phyloP scores from a whole-genome alignment of 2,113 vertebrate species.

The Drymodes brunneopygia region DNA sequence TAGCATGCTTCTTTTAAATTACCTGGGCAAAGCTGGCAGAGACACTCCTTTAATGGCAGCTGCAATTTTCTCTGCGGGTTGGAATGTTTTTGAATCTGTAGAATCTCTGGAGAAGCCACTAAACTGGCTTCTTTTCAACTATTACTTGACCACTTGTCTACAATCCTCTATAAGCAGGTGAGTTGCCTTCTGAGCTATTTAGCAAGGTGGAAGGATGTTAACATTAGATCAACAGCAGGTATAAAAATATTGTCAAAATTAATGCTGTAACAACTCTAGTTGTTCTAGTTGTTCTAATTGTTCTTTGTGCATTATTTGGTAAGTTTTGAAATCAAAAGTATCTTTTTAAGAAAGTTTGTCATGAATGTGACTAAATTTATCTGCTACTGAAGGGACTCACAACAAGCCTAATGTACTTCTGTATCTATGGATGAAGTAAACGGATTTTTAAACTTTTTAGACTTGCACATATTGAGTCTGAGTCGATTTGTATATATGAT shows the following conservation, averaged over 20 bases:
- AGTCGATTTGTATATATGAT: neutral
- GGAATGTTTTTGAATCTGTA: slow-evolving; percentile 95
- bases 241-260: neutral
- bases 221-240: neutral
- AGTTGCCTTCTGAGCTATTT: slow-evolving; percentile 56
- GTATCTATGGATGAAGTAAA: neutral
- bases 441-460: neutral
- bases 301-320: neutral
- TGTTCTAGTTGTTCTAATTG: neutral
- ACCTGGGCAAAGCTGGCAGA: slow-evolving; percentile 86
- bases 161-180: slow-evolving; percentile 94
- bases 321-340: neutral
- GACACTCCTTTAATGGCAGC: slow-evolving; percentile 91
- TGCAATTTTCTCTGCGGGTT: slow-evolving; percentile 93
- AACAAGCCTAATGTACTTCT: neutral
- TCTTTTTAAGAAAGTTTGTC: neutral
- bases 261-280: neutral
- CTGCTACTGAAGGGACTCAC: neutral
- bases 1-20: slow-evolving; percentile 98
- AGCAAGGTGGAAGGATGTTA: slow-evolving; percentile 8
- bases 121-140: slow-evolving; percentile 98
- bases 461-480: neutral
- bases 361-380: neutral
- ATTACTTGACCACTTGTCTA: slow-evolving; percentile 96
- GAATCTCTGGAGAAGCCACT: slow-evolving; percentile 93